Evolutionary conservation across 2,888 invertebrate genomes (phyloP), one percentile per base, ranked within the genome.

Genomic region (Alitta virens): DNA sequence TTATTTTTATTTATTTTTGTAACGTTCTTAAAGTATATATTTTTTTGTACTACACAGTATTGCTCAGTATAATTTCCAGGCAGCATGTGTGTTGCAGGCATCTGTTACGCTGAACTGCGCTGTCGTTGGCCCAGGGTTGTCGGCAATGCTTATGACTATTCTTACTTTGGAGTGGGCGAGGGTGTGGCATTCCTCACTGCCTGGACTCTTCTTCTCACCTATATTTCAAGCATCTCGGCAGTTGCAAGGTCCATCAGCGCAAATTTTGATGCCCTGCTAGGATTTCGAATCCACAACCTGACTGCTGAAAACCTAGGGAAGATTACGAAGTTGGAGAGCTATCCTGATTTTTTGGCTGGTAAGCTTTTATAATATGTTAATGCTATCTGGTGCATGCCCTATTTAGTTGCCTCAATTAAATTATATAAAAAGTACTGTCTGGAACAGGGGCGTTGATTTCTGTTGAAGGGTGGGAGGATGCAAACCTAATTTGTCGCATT

Each of bases 71-170:
- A n/a, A n/a, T n/a, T n/a, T n/a, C n/a, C n/a, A n/a, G n/a, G n/a
- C n/a, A n/a, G n/a, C n/a, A n/a, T n/a, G n/a, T n/a, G n/a, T n/a
- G 1, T 54, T 60, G 3, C 60, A 60, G 60, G 53, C 21, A 60
- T 54, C 2, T 60, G 60, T 24, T 60, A 60, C 43, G 53, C 60
- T 9, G 60, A 60, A 52, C 40, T 60, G 18, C 42, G 60, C 9
- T 27, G 52, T 25, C 60, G 60, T 2, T 53, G 53, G 54, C 60
- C 60, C 12, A 38, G 60, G 18, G 43, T 60, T 2, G 18, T 14
- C 21, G 60, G 60, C 18, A 24, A n/a, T 5, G 27, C 54, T 1
- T 60, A 60, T 18, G 60, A 60, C 14, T 60, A 60, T 53, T 53
- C 26, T 26, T 60, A 60, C 54, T 51, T 54, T 24, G 53, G 53